Conservation (phyloP, 2,113 vertebrate species). For the Triplophysa tibetana region DNA sequence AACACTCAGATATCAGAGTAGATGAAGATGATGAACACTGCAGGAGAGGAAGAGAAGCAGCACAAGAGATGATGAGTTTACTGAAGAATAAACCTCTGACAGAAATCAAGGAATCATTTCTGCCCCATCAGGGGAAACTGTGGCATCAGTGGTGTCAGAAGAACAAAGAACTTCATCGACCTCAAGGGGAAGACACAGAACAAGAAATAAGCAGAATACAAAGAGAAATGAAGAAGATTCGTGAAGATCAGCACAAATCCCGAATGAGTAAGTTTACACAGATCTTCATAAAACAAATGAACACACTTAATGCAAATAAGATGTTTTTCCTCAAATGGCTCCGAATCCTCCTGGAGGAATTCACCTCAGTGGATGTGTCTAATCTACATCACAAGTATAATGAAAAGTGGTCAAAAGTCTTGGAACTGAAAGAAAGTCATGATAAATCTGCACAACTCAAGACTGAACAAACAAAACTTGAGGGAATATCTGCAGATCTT, state of each 20-base stretch:
- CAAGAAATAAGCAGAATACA: background rate
- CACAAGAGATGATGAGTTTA: background rate
- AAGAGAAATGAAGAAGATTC: background rate
- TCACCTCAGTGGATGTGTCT: constrained; percentile 52
- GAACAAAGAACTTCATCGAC: constrained; percentile 15
- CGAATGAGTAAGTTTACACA: no score
- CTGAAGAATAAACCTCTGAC: background rate
- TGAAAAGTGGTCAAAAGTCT: constrained; percentile 56
- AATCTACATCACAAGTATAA: constrained; percentile 58
- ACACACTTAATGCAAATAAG: no score
- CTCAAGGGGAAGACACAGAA: background rate
- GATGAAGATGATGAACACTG: background rate
- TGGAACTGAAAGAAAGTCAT: constrained; percentile 56
- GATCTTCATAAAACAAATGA: no score
- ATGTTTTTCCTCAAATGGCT: constrained; percentile 75
- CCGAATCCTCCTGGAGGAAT: constrained; percentile 58
- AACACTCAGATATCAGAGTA: background rate
- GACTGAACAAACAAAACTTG: constrained; percentile 55
- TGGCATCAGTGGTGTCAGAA: constrained; percentile 16
- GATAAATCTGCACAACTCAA: constrained; percentile 56
- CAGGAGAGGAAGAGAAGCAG: background rate
- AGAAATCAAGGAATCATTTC: constrained; percentile 10
- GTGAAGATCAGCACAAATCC: no score
- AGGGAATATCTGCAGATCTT: constrained; percentile 60
- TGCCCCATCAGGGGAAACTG: constrained; percentile 16